Evolutionary conservation across 2,888 invertebrate species (phyloP).

Genomic region (Asteroscopus sphinx): DNA sequence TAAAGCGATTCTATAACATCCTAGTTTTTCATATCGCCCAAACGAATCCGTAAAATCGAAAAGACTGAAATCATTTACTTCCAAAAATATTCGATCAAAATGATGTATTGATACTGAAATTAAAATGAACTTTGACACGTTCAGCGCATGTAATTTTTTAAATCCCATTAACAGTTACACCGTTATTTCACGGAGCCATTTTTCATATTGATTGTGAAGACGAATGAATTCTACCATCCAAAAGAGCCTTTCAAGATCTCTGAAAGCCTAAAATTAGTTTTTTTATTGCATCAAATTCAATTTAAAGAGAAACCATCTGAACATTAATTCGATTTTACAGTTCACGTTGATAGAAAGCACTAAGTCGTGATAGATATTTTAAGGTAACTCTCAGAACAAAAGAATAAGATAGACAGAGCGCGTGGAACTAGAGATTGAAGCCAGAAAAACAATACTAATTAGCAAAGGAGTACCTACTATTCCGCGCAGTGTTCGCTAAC

Average conservation of each 20-base stretch:
- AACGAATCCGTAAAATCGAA: constrained; percentile 4
- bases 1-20: too few relatives aligned
- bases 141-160: constrained; percentile 23
- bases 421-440: too few relatives aligned
- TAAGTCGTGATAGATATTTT: constrained; percentile 53
- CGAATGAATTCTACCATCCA: constrained; percentile 24
- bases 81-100: constrained; percentile 36
- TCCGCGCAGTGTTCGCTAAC: too few relatives aligned
- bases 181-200: constrained; percentile 44
- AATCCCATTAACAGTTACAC: constrained; percentile 41
- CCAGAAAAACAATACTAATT: too few relatives aligned
- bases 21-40: too few relatives aligned
- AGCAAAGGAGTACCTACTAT: too few relatives aligned
- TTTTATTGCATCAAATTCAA: constrained; percentile 53
- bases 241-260: constrained; percentile 39
- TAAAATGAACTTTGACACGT: constrained; percentile 50
- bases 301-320: constrained; percentile 51
- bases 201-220: constrained; percentile 37
- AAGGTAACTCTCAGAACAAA: constrained; percentile 40
- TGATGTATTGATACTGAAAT: constrained; percentile 47
- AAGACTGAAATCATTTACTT: constrained; percentile 6
- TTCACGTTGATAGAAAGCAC: constrained; percentile 38
- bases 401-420: too few relatives aligned
- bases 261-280: constrained; percentile 53
- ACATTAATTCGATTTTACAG: constrained; percentile 55